Evolutionary conservation across 2,797 vertebrate species (phyloP).

Genomic region (Phyllotis vaccarum): DNA sequence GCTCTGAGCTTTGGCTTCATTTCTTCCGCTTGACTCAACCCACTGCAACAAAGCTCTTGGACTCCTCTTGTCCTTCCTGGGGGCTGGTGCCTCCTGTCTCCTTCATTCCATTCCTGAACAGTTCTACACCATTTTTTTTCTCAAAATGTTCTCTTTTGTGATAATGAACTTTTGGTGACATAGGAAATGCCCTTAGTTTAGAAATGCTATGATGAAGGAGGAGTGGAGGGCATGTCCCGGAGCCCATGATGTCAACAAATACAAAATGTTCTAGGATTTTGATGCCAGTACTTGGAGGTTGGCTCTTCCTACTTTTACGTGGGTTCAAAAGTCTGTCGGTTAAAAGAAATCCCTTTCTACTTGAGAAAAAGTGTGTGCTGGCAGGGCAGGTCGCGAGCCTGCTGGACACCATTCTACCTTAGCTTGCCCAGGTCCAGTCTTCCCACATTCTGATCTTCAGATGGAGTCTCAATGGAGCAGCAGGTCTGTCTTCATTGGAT

Average conservation of each 20-base stretch:
- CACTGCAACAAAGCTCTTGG: background rate
- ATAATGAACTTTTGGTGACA: conserved; percentile 51
- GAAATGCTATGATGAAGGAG: background rate
- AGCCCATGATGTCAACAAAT: background rate
- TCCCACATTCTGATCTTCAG: no score
- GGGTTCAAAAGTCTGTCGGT: background rate
- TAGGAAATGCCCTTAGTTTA: conserved; percentile 12
- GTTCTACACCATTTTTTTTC: conserved; percentile 5
- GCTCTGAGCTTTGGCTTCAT: background rate
- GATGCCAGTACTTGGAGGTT: background rate
- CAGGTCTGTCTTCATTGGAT: background rate
- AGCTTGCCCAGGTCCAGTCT: background rate
- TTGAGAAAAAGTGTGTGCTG: background rate
- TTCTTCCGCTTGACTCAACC: background rate
- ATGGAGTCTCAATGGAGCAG: background rate
- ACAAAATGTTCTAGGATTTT: background rate
- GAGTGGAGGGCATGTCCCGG: background rate
- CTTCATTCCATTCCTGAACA: conserved; percentile 47
- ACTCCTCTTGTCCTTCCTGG: background rate
- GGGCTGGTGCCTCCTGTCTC: background rate
- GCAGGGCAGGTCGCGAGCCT: accelerated
- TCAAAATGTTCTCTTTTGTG: conserved; percentile 65
- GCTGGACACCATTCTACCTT: background rate
- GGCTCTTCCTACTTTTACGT: background rate
- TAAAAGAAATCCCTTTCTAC: background rate